Evolutionary conservation across 2,888 invertebrate genomes (phyloP).

Genomic region (Ochropleura plecta): DNA sequence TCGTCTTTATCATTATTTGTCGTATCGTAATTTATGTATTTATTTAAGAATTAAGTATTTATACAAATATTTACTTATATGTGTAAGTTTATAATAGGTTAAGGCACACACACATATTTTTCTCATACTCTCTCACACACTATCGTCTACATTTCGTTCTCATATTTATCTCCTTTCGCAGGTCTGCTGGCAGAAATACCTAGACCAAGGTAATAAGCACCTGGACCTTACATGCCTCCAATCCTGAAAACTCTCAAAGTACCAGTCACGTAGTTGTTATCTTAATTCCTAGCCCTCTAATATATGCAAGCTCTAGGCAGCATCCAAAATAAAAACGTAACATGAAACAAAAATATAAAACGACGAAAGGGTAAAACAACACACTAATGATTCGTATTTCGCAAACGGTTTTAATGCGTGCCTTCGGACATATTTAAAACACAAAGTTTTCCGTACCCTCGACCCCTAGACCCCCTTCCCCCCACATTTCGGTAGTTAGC

Average conservation of each 20-base stretch:
- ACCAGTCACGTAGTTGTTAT: neutral
- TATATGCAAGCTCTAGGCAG: constrained; percentile 9
- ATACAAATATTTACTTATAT: no score
- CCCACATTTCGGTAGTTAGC: constrained; percentile 89
- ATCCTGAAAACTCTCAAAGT: neutral
- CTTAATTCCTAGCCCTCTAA: constrained; percentile 27
- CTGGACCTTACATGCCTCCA: neutral
- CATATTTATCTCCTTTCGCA: no score
- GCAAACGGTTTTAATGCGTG: constrained; percentile 87
- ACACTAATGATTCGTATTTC: constrained; percentile 87
- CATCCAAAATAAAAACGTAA: constrained; percentile 45
- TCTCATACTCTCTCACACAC: no score
- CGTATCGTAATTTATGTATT: no score
- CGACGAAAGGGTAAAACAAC: constrained; percentile 68
- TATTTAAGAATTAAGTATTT: no score
- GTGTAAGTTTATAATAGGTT: no score
- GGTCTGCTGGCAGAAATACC: neutral
- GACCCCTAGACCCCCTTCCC: constrained; percentile 71
- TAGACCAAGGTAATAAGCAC: neutral
- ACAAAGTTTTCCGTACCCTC: constrained; percentile 85
- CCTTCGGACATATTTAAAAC: constrained; percentile 90
- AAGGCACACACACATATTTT: no score
- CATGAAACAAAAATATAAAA: constrained; percentile 62
- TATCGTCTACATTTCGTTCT: no score
- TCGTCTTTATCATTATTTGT: neutral